These are phyloP conservation scores for Saccostrea echinata DNA, from an alignment of 1,140 invertebrate species.

Conservation along the genomic window DNA sequence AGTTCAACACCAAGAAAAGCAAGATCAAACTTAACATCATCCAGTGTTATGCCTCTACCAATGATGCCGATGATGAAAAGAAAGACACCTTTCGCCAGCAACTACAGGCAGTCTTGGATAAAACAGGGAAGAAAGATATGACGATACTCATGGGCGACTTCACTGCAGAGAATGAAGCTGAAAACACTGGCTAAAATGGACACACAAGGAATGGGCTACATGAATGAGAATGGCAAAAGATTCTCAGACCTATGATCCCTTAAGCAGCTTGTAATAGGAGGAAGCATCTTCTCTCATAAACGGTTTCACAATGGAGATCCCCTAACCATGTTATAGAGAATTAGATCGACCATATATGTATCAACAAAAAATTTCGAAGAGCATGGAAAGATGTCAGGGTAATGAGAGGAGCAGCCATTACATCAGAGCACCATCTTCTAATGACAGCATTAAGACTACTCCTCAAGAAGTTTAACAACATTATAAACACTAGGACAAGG, in stretches of 20 bases:
- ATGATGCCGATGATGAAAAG: slow-evolving; percentile 52
- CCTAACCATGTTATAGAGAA: no score
- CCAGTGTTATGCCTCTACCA: slow-evolving; percentile 46
- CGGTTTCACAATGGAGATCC: no score
- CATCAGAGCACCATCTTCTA: slow-evolving; percentile 38
- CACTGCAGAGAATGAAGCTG: slow-evolving; percentile 33
- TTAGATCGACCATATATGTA: no score
- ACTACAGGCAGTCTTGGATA: slow-evolving; percentile 47
- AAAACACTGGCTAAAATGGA: slow-evolving; percentile 47
- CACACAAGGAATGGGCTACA: slow-evolving; percentile 43
- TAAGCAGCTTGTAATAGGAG: slow-evolving; percentile 62
- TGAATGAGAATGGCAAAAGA: slow-evolving; percentile 62
- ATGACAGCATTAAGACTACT: not conserved
- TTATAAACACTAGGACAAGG: not conserved
- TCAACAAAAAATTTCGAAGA: no score
- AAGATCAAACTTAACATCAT: slow-evolving; percentile 41
- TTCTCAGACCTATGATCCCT: slow-evolving; percentile 53
- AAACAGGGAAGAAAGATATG: slow-evolving; percentile 6
- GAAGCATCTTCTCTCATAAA: slow-evolving; percentile 56
- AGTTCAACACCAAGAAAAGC: not conserved
- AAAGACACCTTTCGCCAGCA: slow-evolving; percentile 35
- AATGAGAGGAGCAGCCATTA: no score
- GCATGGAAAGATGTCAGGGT: no score
- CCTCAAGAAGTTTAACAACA: no score
- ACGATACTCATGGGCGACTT: no score